Conservation (phyloP, 2,113 vertebrate genomes). For the Neolamprologus devosi region DNA sequence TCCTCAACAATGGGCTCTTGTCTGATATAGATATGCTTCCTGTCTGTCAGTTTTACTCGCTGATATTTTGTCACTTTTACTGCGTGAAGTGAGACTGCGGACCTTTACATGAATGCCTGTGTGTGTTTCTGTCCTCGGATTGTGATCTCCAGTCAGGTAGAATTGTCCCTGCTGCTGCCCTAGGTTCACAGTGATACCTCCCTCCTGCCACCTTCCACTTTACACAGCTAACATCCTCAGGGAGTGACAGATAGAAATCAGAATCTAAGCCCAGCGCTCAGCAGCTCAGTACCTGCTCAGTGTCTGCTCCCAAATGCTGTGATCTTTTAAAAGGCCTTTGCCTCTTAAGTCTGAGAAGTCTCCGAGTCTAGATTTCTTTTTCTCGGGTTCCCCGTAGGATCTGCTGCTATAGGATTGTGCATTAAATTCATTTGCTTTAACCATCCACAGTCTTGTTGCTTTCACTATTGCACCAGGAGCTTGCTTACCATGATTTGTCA, state of each 20-base stretch:
- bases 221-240: conserved; percentile 33
- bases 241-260: conserved; percentile 63
- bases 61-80: conserved; percentile 53
- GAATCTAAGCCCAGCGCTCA: conserved; percentile 12
- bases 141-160: conserved; percentile 57
- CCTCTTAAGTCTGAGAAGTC: not conserved
- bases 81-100: not conserved
- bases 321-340: conserved; percentile 35
- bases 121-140: conserved; percentile 39
- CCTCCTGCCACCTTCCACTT: conserved; percentile 41
- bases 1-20: conserved; percentile 46
- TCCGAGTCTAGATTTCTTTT: not conserved
- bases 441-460: not conserved
- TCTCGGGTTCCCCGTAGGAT: not conserved
- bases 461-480: not conserved
- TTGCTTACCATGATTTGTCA: conserved; percentile 7
- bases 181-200: conserved; percentile 31
- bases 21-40: conserved; percentile 52
- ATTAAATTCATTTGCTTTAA: conserved; percentile 10
- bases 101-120: not conserved
- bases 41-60: conserved; percentile 52
- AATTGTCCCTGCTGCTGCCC: conserved; percentile 31
- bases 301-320: conserved; percentile 7
- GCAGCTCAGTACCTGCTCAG: conserved; percentile 8
- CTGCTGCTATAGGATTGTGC: not conserved